phyloP scores from a whole-genome alignment of 92 coral and sea anemone genomes.

The Pocillopora meandrina region DNA sequence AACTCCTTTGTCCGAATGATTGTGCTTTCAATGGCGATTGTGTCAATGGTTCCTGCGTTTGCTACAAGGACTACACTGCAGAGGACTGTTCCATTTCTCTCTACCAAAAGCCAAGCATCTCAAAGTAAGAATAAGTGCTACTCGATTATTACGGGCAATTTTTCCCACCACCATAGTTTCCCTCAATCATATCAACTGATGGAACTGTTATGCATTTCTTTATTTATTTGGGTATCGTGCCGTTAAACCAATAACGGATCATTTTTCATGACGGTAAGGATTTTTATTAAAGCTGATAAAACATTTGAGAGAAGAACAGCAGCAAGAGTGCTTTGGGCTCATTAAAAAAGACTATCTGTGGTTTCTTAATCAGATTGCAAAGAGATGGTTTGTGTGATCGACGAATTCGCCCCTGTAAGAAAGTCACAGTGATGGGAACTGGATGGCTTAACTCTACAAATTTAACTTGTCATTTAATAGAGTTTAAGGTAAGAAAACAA shows the following conservation, averaged over 20 bases:
- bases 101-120: slow-evolving; percentile 15
- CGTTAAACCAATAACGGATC: too few species aligned
- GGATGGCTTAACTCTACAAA: slow-evolving; percentile 42
- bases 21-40: slow-evolving; percentile 52
- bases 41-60: slow-evolving; percentile 47
- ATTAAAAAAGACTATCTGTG: not conserved
- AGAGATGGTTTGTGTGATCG: slow-evolving; percentile 53
- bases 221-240: too few species aligned
- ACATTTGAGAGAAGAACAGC: not conserved
- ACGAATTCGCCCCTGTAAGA: slow-evolving; percentile 51
- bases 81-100: slow-evolving; percentile 43
- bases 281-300: too few species aligned
- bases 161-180: too few species aligned
- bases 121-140: not conserved
- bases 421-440: slow-evolving; percentile 41
- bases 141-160: not conserved
- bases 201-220: too few species aligned
- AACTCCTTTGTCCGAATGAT: slow-evolving; percentile 46
- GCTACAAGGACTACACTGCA: slow-evolving; percentile 47
- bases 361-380: not conserved
- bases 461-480: slow-evolving; percentile 52
- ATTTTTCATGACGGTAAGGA: too few species aligned
- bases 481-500: slow-evolving; percentile 31
- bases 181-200: too few species aligned
- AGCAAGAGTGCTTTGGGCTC: not conserved